Base-by-base conservation (phyloP, 2,113 vertebrate species). In the Drymodes brunneopygia region DNA sequence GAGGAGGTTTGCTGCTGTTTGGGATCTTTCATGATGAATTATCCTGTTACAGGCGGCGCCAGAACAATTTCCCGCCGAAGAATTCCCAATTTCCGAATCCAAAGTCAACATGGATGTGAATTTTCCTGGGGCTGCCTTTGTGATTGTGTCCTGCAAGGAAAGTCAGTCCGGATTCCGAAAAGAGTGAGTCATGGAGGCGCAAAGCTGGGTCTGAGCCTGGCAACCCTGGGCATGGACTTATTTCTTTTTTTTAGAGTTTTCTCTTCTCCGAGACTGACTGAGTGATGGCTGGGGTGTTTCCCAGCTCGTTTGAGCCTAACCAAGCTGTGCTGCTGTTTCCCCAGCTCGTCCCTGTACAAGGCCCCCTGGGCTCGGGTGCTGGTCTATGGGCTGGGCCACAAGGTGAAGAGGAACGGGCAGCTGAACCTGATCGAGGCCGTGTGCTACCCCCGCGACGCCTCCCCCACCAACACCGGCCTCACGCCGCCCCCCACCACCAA, bases 41-140 rank as follows among this genome's bases (percentile, higher is more conserved):
- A 12, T 96, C 74, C 13, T 51, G 42, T 94, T 97, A 45, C 97
- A 99, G 99, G 98, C 98, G 10, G 98, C 99, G 11, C 99, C 99
- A 2, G 99, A 99, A 69, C 99, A 99, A 92, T 99, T 99, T 92
- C 99, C 99, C 12, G 99, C 99, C 0, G 99, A 99, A 96, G 99
- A 99, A 96, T 99, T 99, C 90, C 99, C 99, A 4, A 97, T 99
- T 81, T 98, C 98, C 0, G 99, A 99, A 97, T 99, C 99, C 67
- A 99, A 99, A 97, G 98, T 99, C 83, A 99, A 98, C 92, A 99
- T 99, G 99, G 99, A 99, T 56, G 99, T 99, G 79, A 99, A 98
- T 94, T 99, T 99, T 95, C 99, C 99, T 3, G 99, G 99, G 3
- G 99, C 99, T 12, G 99, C 99, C 0, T 99, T 99, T 93, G 99